Conservation (phyloP, 2,113 vertebrate genomes). For the Perca flavescens region DNA sequence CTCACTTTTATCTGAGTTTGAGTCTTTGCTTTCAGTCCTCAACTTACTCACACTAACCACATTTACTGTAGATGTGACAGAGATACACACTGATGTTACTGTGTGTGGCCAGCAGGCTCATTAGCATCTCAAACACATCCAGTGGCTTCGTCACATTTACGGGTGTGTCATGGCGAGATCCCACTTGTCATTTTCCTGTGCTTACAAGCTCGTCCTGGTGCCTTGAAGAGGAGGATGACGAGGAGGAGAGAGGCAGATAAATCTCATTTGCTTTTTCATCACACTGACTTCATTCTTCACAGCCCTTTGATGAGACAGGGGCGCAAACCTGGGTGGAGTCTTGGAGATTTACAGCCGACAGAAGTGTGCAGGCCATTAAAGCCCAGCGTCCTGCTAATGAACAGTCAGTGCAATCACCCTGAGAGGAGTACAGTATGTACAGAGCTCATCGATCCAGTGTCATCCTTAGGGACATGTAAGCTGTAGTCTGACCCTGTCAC, state of each 20-base stretch:
- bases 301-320: constrained; percentile 72
- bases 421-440: constrained; percentile 39
- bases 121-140: constrained; percentile 51
- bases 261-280: constrained; percentile 77
- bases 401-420: constrained; percentile 58
- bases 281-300: constrained; percentile 73
- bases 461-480: constrained; percentile 15
- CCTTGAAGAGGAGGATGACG: constrained; percentile 26
- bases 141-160: constrained; percentile 41
- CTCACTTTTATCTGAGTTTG: not conserved
- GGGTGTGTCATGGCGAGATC: constrained; percentile 27
- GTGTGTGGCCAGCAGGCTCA: constrained; percentile 28
- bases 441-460: constrained; percentile 54
- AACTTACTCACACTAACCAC: not conserved
- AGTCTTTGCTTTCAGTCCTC: not conserved
- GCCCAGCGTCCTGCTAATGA: constrained; percentile 66
- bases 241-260: constrained; percentile 55
- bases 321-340: constrained; percentile 70
- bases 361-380: constrained; percentile 66
- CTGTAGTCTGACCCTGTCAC: constrained; percentile 42
- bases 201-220: constrained; percentile 23
- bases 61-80: not conserved
- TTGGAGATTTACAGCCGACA: constrained; percentile 68
- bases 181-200: constrained; percentile 49
- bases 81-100: not conserved